phyloP scores from a whole-genome alignment of 2,797 vertebrate genomes.

The Pantherophis vulpinus region DNA sequence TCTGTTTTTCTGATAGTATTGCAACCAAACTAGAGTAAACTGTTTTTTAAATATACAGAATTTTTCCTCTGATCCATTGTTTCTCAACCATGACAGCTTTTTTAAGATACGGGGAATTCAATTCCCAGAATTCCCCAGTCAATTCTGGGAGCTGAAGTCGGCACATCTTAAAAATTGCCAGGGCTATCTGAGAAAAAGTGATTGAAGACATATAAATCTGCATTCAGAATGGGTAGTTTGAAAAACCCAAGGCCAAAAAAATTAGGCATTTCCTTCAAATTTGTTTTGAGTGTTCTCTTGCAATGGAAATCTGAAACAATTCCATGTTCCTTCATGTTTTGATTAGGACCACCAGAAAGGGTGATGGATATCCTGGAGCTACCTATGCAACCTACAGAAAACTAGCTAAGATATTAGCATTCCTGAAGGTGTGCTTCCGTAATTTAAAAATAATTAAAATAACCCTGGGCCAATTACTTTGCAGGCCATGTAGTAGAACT shows the following conservation, averaged over 20 bases:
- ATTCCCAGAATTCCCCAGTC: neutral
- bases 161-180: neutral
- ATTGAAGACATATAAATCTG: neutral
- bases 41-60: neutral
- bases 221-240: neutral
- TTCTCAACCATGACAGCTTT: neutral
- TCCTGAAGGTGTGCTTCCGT: neutral
- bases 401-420: neutral
- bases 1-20: neutral
- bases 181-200: neutral
- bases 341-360: neutral
- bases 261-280: neutral
- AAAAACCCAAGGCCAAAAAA: neutral
- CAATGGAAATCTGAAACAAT: neutral
- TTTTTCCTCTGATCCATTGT: neutral
- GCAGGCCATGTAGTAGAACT: neutral
- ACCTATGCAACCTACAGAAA: neutral
- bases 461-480: neutral
- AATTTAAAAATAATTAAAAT: neutral
- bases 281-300: neutral
- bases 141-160: neutral
- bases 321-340: neutral
- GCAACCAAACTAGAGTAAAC: neutral
- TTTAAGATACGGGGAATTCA: neutral
- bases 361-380: neutral